phyloP scores from a whole-genome alignment of 2,113 vertebrate species.

The Aphelocoma coerulescens region DNA sequence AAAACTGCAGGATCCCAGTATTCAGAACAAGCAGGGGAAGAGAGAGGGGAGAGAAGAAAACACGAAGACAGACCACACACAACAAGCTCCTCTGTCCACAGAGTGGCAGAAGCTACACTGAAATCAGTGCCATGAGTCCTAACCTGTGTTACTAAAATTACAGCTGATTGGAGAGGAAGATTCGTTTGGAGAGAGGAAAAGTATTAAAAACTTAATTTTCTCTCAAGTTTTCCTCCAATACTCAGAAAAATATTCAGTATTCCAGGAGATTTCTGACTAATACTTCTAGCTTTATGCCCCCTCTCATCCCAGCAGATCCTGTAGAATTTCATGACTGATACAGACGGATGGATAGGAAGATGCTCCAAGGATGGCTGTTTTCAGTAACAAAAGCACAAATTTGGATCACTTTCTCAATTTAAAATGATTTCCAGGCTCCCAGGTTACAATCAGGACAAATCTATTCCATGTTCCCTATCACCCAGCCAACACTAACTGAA shows the following conservation, averaged over 20 bases:
- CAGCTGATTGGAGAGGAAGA: background rate
- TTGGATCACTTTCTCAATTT: background rate
- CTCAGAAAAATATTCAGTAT: background rate
- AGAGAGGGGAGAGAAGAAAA: background rate
- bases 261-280: background rate
- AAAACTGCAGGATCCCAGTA: background rate
- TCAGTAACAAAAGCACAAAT: background rate
- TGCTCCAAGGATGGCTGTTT: background rate
- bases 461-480: background rate
- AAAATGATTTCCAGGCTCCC: background rate
- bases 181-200: background rate
- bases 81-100: conserved; percentile 6
- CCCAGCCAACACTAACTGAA: background rate
- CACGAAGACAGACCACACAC: background rate
- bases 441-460: background rate
- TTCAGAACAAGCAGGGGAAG: background rate
- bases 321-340: background rate
- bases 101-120: conserved; percentile 40
- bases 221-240: background rate
- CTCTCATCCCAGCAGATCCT: background rate
- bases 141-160: background rate
- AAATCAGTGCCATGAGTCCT: background rate
- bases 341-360: background rate
- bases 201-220: background rate
- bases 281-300: background rate